Evolutionary conservation across 2,888 invertebrate genomes (phyloP), one percentile per base, ranked within the genome.

Genomic region (Caenorhabditis virilis): DNA sequence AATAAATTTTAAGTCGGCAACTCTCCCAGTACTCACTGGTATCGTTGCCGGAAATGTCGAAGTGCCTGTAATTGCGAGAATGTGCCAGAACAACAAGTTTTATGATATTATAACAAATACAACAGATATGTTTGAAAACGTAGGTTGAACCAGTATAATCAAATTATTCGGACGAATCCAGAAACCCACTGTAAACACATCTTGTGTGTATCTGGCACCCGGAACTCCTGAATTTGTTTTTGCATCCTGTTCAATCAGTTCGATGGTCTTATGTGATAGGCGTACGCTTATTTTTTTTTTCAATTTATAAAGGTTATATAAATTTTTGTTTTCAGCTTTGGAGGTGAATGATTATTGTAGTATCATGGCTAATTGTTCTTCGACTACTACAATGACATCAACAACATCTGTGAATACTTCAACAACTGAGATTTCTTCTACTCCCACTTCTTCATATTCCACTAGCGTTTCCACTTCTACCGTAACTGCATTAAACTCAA

Each of bases 1-100:
- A 11, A 18, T 30, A 6, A 20, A 9, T 36, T 48, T 55, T 36
- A 39, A 59, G 57, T 23, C 33, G 20, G 70, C 69, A 26, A 42
- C 62, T 2, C 55, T 60, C 16, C 75, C 75, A 1, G 55, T 78
- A 6, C 52, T 78, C 16, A 77, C 76, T 11, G 78, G 78, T 33
- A 63, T 61, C n/a, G 63, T 68, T 9, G 72, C 74, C 11, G 75
- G 71, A 35, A 78, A 76, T 49, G 66, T 43, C 1, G 72, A 71
- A 26, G 59, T 59, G 2, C 35, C 51, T 11, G 48, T 54, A 9
- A 54, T 70, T 23, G 74, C 71, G 7, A 18, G 60, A 18, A 72
- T 78, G 62, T 78, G 78, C 42, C 75, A 72, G 9, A 46, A 51
- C 20, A 77, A 78, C 57, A 35, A 33, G 1, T 70, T 69, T 49